Percentiles rank a stretch among this genome's conserved stretches.
phyloP scores from a whole-genome alignment of 2,113 vertebrate species.

The Gymnorhina tibicen region DNA sequence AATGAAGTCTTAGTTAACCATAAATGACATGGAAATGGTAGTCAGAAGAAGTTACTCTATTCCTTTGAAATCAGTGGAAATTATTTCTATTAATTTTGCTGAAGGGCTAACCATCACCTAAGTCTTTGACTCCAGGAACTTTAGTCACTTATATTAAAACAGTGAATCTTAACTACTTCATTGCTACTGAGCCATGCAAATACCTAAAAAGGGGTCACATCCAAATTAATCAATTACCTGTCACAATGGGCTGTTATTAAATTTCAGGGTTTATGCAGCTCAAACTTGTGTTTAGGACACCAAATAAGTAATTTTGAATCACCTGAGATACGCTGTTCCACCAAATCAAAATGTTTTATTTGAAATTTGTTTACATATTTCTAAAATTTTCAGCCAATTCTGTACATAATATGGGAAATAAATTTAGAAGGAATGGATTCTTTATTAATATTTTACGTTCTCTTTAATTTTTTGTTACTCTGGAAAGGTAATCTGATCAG shows the following conservation, averaged over 20 bases:
- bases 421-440: not conserved
- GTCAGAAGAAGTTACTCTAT: not conserved
- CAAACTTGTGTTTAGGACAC: not conserved
- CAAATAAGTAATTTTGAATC: not conserved
- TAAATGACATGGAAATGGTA: not conserved
- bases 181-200: not conserved
- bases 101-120: not conserved
- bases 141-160: not conserved
- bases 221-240: not conserved
- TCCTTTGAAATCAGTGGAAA: not conserved
- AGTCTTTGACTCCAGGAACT: not conserved
- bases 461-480: not conserved
- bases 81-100: not conserved
- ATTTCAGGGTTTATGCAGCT: not conserved
- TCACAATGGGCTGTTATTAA: not conserved
- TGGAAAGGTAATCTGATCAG: not conserved
- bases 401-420: not conserved
- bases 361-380: not conserved
- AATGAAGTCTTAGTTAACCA: not conserved
- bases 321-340: not conserved
- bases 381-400: not conserved
- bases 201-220: not conserved
- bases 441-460: not conserved
- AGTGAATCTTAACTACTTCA: not conserved
- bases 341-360: not conserved